These are phyloP conservation scores for Cerastoderma edule DNA, from an alignment of 2,888 invertebrate genomes.

Conservation along the genomic window DNA sequence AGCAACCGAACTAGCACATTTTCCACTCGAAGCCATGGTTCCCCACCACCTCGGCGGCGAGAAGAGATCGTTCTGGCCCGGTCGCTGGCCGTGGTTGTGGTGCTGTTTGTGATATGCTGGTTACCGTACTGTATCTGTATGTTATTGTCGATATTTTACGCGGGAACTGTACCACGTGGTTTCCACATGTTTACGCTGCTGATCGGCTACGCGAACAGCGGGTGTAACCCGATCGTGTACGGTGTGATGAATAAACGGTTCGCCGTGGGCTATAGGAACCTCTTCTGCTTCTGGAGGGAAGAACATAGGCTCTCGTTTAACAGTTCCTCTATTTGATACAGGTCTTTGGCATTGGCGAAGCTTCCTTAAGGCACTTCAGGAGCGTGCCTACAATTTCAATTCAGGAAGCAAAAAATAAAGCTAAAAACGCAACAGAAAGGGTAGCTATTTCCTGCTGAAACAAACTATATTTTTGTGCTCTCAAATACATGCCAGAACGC, in stretches of 20 bases:
- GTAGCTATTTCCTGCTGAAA: too few relatives aligned
- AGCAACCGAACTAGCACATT: neutral
- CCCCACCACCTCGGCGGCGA: conserved; percentile 18
- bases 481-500: too few relatives aligned
- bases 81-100: conserved; percentile 72
- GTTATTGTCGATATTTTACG: conserved; percentile 72
- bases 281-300: conserved; percentile 55
- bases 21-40: neutral
- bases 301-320: conserved; percentile 20
- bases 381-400: too few relatives aligned
- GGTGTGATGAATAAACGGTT: conserved; percentile 78
- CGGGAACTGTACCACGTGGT: conserved; percentile 47
- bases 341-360: too few relatives aligned
- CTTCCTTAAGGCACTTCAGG: too few relatives aligned
- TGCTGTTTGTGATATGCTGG: conserved; percentile 78
- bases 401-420: too few relatives aligned
- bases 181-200: conserved; percentile 76
- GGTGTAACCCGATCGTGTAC: conserved; percentile 79
- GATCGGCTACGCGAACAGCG: conserved; percentile 78
- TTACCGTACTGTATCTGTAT: conserved; percentile 79
- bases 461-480: too few relatives aligned
- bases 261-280: conserved; percentile 65
- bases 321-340: conserved; percentile 12
- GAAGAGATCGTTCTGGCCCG: conserved; percentile 72
- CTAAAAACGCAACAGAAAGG: too few relatives aligned